Evolutionary conservation across 1,140 invertebrate genomes (phyloP).

Genomic region (Cardiocondyla obscurior): DNA sequence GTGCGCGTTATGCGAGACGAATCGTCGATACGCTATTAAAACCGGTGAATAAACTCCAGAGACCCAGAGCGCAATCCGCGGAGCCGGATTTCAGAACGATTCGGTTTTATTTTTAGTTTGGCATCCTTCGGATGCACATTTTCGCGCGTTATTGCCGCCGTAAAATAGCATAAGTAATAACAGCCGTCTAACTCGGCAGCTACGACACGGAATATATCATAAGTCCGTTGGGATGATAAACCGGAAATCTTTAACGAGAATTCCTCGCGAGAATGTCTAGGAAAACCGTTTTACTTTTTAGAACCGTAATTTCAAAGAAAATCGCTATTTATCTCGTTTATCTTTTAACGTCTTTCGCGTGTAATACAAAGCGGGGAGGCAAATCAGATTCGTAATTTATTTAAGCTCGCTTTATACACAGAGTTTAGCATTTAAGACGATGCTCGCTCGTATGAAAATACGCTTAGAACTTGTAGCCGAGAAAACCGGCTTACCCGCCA

Average conservation of each 20-base stretch:
- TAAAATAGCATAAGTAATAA: background rate
- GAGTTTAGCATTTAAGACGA: background rate
- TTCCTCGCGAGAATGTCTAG: background rate
- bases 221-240: background rate
- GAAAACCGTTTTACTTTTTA: background rate
- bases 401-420: background rate
- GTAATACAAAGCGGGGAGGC: background rate
- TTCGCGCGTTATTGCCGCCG: background rate
- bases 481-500: background rate
- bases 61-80: background rate
- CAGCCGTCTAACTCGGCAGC: background rate
- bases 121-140: background rate
- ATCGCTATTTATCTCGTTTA: background rate
- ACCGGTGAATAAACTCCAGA: background rate
- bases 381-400: background rate
- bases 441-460: background rate
- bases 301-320: background rate
- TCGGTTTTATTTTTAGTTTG: background rate
- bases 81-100: background rate
- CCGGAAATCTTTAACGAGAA: background rate
- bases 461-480: background rate
- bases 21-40: background rate
- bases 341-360: background rate
- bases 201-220: background rate
- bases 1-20: background rate